These are phyloP conservation scores for Chiloscyllium plagiosum DNA, from an alignment of 2,113 vertebrate genomes.

Conservation along the genomic window DNA sequence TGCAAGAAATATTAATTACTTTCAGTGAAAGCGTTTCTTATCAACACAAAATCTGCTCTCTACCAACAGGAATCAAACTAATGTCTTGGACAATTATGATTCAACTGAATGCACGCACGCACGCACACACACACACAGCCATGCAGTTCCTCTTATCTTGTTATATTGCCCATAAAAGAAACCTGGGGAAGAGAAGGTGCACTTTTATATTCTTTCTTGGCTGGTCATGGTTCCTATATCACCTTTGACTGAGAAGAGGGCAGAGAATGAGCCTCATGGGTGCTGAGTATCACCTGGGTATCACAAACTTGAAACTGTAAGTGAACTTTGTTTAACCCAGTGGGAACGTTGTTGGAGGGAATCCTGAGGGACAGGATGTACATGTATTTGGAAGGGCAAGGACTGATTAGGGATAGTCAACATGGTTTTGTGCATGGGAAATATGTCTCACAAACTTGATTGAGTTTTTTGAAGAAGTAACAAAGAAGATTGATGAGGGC, in stretches of 20 bases:
- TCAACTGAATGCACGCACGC: too few species aligned
- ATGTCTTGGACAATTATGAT: background rate
- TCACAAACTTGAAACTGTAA: background rate
- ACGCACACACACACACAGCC: background rate
- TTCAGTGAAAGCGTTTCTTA: background rate
- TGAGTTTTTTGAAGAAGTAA: too few species aligned
- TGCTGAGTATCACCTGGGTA: background rate
- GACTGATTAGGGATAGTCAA: too few species aligned
- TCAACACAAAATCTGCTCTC: background rate
- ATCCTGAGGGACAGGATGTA: too few species aligned
- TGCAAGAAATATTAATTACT: background rate
- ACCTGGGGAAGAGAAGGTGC: background rate
- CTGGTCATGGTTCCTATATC: background rate
- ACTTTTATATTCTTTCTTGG: background rate
- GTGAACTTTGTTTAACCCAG: background rate
- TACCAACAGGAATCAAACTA: background rate
- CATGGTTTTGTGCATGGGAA: too few species aligned
- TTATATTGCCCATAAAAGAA: background rate
- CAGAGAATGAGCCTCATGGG: background rate
- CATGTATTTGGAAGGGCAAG: too few species aligned
- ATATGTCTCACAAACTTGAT: too few species aligned
- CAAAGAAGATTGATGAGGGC: too few species aligned
- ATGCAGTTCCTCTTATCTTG: background rate
- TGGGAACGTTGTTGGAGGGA: too few species aligned
- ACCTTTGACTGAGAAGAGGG: background rate